Conservation (phyloP, 1,140 invertebrate species). For the Drosophila melanogaster region Release_6_plus_ISO1_MT NC_004354.4:3057501-3058000, state of each 20-base stretch:
- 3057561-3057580: slow-evolving; percentile 30
- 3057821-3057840: slow-evolving; percentile 49
- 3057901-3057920: slow-evolving; percentile 19
- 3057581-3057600: slow-evolving; percentile 12
- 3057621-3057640: slow-evolving; percentile 41
- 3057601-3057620: slow-evolving; percentile 1
- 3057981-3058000: background rate
- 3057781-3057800: slow-evolving; percentile 63
- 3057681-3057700: slow-evolving; percentile 63
- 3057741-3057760: slow-evolving; percentile 21
- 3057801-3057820: slow-evolving; percentile 50
- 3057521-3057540: slow-evolving; percentile 50
- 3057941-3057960: slow-evolving; percentile 22
- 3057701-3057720: slow-evolving; percentile 11
- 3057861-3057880: slow-evolving; percentile 64
- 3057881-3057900: slow-evolving; percentile 51
- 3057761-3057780: slow-evolving; percentile 74
- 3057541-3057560: slow-evolving; percentile 17
- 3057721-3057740: slow-evolving; percentile 41
- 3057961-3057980: background rate
- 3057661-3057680: slow-evolving; percentile 57
- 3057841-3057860: slow-evolving; percentile 53
- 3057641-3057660: slow-evolving; percentile 26
- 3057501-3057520: slow-evolving; percentile 41
- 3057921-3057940: slow-evolving; percentile 42